phyloP scores from a whole-genome alignment of 2,888 invertebrate genomes.

The Pycnomerus fuliginosus region DNA sequence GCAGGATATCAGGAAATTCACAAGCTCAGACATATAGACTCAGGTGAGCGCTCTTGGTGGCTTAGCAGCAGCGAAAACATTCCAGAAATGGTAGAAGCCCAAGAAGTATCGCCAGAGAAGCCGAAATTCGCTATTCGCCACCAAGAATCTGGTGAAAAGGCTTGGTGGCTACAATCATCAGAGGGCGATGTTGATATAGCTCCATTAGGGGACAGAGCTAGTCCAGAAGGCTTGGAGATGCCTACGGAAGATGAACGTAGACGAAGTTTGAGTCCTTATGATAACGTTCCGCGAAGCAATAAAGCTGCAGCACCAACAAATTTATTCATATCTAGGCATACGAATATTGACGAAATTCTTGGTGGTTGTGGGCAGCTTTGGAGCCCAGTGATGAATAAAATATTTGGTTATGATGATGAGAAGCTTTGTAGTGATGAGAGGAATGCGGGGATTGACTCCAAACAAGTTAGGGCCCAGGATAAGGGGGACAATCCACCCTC shows the following conservation, averaged over 20 bases:
- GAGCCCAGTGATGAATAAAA: constrained; percentile 65
- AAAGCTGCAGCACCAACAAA: constrained; percentile 44
- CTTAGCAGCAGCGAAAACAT: constrained; percentile 54
- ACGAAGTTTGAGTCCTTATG: constrained; percentile 71
- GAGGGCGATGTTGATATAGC: constrained; percentile 51
- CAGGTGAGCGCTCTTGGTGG: constrained; percentile 73
- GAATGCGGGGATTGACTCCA: constrained; percentile 73
- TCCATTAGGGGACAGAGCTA: constrained; percentile 73
- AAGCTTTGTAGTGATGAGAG: constrained; percentile 50
- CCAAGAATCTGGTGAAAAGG: constrained; percentile 56
- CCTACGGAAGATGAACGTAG: constrained; percentile 51
- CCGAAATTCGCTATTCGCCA: constrained; percentile 48
- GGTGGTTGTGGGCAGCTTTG: constrained; percentile 63
- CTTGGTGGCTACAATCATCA: constrained; percentile 60
- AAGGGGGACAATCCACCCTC: constrained; percentile 1
- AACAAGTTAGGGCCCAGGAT: constrained; percentile 73
- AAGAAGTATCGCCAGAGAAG: constrained; percentile 26
- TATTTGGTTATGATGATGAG: constrained; percentile 47
- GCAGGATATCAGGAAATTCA: constrained; percentile 57
- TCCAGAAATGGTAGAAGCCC: constrained; percentile 39
- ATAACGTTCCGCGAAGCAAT: constrained; percentile 59
- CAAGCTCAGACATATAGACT: constrained; percentile 64
- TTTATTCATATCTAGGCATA: constrained; percentile 79
- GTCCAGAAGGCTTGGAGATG: constrained; percentile 73
- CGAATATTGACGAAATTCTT: constrained; percentile 87